These are phyloP conservation scores for Galagoides demidoff DNA, from an alignment of 2,797 vertebrate species.

Conservation along the genomic window DNA sequence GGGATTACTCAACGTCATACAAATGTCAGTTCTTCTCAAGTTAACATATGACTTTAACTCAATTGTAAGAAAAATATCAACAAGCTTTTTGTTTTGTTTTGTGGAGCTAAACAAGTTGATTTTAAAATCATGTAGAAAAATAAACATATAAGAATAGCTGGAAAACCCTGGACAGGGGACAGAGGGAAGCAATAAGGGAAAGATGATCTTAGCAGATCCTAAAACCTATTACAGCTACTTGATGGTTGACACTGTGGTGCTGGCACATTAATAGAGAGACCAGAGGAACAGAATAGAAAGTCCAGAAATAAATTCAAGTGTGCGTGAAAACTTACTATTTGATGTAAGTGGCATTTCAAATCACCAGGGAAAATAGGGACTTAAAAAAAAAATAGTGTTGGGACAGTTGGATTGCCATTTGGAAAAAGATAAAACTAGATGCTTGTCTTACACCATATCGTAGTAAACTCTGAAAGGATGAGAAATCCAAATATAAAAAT, in stretches of 20 bases:
- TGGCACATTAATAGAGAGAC: not conserved
- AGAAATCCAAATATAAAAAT: not conserved
- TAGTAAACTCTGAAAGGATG: not conserved
- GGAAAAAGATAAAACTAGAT: constrained; percentile 27
- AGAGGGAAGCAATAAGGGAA: not conserved
- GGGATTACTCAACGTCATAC: not conserved
- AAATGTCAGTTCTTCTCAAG: constrained; percentile 20
- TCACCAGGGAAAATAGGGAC: not conserved
- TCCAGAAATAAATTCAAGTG: not conserved
- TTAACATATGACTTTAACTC: not conserved
- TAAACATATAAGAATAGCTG: not conserved
- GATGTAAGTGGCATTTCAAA: not conserved
- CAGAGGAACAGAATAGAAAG: not conserved
- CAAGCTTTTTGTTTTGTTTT: not conserved
- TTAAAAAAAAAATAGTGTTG: not conserved
- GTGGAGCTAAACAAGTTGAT: constrained; percentile 28
- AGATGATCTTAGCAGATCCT: not conserved
- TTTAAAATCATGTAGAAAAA: constrained; percentile 45
- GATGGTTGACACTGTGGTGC: not conserved
- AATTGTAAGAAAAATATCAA: constrained; percentile 15
- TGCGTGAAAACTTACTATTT: not conserved
- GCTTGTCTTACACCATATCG: not conserved
- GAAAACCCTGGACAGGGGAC: not conserved
- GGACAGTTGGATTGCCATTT: not conserved
- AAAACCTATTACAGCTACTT: not conserved